Percentiles rank a stretch among this genome's conserved stretches.
These are phyloP conservation scores for Salarias fasciatus DNA, from an alignment of 2,797 vertebrate species.

Conservation along the genomic window DNA sequence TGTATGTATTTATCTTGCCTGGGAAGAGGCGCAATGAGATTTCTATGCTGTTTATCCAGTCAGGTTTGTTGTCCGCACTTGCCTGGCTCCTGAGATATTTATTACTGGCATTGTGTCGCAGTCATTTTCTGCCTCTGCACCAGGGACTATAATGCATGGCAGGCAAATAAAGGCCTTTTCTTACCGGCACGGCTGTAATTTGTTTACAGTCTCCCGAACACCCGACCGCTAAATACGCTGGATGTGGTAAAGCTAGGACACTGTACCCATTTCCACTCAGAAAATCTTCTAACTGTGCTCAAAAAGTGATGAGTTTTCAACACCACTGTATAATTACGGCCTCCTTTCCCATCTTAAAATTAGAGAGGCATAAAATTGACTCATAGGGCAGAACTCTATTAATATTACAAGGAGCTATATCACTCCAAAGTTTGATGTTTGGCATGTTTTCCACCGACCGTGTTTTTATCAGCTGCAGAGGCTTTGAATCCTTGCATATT, in stretches of 20 bases:
- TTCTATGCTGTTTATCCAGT: conserved; percentile 77
- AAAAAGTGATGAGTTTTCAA: conserved; percentile 31
- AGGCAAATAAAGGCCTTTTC: conserved; percentile 70
- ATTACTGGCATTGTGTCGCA: conserved; percentile 77
- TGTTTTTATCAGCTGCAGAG: conserved; percentile 22
- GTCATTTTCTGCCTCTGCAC: conserved; percentile 74
- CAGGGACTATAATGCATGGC: conserved; percentile 64
- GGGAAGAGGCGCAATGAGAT: conserved; percentile 71
- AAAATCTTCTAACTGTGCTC: conserved; percentile 6
- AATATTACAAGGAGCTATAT: conserved; percentile 39
- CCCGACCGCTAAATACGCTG: conserved; percentile 52
- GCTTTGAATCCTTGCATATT: conserved; percentile 58
- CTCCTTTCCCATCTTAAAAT: conserved; percentile 24
- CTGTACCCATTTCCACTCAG: conserved; percentile 20
- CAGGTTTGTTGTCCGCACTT: conserved; percentile 75
- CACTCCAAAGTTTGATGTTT: conserved; percentile 45
- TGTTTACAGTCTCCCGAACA: conserved; percentile 69
- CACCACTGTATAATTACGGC: conserved; percentile 22
- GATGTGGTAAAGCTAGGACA: conserved; percentile 29
- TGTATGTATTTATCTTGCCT: conserved; percentile 73
- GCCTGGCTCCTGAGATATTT: conserved; percentile 78
- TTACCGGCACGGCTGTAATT: conserved; percentile 67
- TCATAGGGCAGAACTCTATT: conserved; percentile 37
- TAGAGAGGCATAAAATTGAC: conserved; percentile 30
- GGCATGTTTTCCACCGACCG: conserved; percentile 39